Conservation (phyloP, 2,797 vertebrate species). For the Cossypha niveicapilla region DNA sequence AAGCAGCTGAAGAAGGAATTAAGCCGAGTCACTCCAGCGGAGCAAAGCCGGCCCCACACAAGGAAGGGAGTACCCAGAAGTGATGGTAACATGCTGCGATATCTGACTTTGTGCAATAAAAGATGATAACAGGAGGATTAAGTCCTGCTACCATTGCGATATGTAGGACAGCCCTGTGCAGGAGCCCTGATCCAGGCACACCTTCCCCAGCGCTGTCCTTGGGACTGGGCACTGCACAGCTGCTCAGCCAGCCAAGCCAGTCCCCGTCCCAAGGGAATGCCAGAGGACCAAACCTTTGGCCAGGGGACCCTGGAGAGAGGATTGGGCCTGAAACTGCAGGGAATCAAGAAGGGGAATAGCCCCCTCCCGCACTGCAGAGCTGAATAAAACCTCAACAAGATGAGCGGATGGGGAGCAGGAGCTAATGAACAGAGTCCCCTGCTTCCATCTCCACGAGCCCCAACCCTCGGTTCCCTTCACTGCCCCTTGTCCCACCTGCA, state of each 20-base stretch:
- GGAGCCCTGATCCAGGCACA: background rate
- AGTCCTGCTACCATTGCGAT: background rate
- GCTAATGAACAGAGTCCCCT: fast-evolving
- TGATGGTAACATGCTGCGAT: background rate
- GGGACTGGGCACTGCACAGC: background rate
- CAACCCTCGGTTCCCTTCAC: fast-evolving
- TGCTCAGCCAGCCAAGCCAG: fast-evolving
- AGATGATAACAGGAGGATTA: slow-evolving; percentile 33
- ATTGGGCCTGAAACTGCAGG: background rate
- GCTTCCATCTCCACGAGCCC: background rate
- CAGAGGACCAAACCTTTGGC: background rate
- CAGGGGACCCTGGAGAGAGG: background rate
- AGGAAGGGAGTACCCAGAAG: background rate
- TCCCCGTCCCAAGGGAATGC: background rate
- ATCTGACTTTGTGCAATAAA: slow-evolving; percentile 18
- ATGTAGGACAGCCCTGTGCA: fast-evolving
- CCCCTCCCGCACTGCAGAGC: fast-evolving
- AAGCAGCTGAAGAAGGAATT: background rate
- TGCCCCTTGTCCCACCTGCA: background rate
- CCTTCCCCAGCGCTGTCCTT: background rate
- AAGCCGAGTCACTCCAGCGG: background rate
- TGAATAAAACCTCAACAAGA: background rate
- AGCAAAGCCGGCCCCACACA: background rate
- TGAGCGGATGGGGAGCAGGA: fast-evolving
- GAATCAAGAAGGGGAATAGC: background rate